Evolutionary conservation across 2,888 invertebrate species (phyloP).

Genomic region (Spicauda simplicius): DNA sequence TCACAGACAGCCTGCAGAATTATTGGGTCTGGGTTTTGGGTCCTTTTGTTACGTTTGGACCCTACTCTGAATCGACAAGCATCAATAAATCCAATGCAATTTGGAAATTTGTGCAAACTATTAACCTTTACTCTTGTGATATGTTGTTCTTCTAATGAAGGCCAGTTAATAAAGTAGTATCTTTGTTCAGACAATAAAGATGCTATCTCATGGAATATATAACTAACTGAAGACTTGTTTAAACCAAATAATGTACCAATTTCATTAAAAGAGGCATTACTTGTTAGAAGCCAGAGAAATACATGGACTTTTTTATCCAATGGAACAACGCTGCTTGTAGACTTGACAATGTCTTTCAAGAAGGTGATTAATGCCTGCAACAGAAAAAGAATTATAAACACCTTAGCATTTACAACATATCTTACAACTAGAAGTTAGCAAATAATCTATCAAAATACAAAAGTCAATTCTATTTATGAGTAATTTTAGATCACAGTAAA

Average conservation of each 20-base stretch:
- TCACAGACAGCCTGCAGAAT: conserved; percentile 77
- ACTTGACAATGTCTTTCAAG: conserved; percentile 55
- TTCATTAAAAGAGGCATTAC: conserved; percentile 69
- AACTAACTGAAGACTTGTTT: conserved; percentile 70
- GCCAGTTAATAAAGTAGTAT: conserved; percentile 71
- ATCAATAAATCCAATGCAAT: conserved; percentile 78
- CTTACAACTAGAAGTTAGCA: too few relatives aligned
- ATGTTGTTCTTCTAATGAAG: conserved; percentile 73
- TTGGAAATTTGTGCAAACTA: conserved; percentile 71
- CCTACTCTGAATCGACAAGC: conserved; percentile 69
- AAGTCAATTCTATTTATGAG: too few relatives aligned
- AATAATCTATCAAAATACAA: too few relatives aligned
- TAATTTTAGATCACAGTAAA: too few relatives aligned
- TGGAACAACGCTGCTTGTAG: conserved; percentile 56
- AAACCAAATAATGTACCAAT: conserved; percentile 67
- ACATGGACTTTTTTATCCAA: conserved; percentile 75
- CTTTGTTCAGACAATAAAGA: conserved; percentile 61
- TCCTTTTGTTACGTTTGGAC: conserved; percentile 58
- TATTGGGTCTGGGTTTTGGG: conserved; percentile 58
- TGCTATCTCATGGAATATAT: conserved; percentile 72
- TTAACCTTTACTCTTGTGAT: conserved; percentile 73
- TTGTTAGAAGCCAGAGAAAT: conserved; percentile 69
- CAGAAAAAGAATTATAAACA: conserved; percentile 21
- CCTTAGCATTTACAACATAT: too few relatives aligned
- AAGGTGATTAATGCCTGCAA: conserved; percentile 68